These are phyloP conservation scores for Hylomyscus alleni DNA, from an alignment of 2,797 vertebrate species.

Conservation along the genomic window DNA sequence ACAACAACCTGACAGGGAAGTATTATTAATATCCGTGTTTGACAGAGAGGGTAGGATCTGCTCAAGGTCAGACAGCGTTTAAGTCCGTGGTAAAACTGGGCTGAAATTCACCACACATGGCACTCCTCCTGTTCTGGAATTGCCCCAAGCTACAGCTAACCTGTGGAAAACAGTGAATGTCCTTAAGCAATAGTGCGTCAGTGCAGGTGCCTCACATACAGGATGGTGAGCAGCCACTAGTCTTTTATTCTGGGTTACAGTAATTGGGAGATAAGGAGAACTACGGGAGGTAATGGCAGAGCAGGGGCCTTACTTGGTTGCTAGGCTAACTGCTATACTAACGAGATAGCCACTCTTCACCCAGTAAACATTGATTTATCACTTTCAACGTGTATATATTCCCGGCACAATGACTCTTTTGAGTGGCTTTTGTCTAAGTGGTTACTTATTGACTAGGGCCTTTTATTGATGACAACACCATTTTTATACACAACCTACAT, in stretches of 20 bases:
- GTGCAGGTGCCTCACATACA: background rate
- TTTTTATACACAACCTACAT: background rate
- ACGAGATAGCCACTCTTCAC: background rate
- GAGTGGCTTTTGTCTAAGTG: background rate
- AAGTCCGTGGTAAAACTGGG: constrained; percentile 30
- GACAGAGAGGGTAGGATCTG: constrained; percentile 55
- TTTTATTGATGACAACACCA: background rate
- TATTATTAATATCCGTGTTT: constrained; percentile 74
- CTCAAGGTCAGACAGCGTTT: background rate
- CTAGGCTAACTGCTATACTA: background rate
- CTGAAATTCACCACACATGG: background rate
- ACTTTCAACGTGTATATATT: background rate
- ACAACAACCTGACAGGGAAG: constrained; percentile 50
- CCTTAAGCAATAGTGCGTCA: background rate
- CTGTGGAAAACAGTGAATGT: background rate
- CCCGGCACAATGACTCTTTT: background rate
- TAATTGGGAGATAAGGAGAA: background rate
- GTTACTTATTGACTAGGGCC: background rate
- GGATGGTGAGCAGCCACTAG: background rate
- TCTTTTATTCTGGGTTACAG: background rate
- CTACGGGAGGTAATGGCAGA: background rate
- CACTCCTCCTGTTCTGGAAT: background rate
- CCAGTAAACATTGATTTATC: background rate
- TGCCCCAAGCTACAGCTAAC: background rate
- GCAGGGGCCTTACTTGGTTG: background rate